Base-by-base conservation (phyloP, 2,113 vertebrate genomes). In the Psettodes erumei region DNA sequence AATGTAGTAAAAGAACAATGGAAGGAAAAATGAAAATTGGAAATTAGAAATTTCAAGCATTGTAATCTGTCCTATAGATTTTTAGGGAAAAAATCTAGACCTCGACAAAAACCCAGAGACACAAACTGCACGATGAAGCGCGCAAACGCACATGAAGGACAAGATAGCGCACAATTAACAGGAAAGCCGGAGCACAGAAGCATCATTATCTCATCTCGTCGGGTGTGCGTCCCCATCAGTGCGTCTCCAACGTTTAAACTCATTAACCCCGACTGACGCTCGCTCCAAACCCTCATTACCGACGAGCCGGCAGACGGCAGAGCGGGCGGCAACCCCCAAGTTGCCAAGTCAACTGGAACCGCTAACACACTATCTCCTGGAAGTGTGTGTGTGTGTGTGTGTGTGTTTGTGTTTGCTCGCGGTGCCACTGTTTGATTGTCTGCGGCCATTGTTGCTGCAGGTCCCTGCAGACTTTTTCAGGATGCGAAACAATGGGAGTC, bases 401-500 rank as follows among this genome's bases (percentile, higher is more conserved):
- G 54, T 30, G 55, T 5, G 61, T 71, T 76, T 69, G 65, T 38
- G 56, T 73, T 74, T 62, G 64, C 55, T 45, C 55, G 25, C 18
- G 5, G 68, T 58, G 71, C 68, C 66, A 79, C 75, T 78, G 82
- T 86, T 82, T 86, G 89, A 88, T 86, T 12, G 74, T 90, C 81
- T 60, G 53, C 28, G 35, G 3, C 70, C 68, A 92, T 92, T 91
- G 90, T 93, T 83, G 77, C 47, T 25, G 38, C 60, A 51, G 56
- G 70, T 86, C 78, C 75, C 81, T 47, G 45, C 35, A 62, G 79
- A 88, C 33, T 65, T 43, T 77, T 72, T 78, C 82, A 90, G 90
- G 89, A 92, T 83, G 64, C 25, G 19, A 86, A 80, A 93, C 90
- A 92, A 92, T 92, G 56, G 67, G 70, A 84, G 76, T 62, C 70